These are phyloP conservation scores for Drosophila prosaltans DNA, from an alignment of 1,140 invertebrate species.

Conservation along the genomic window DNA sequence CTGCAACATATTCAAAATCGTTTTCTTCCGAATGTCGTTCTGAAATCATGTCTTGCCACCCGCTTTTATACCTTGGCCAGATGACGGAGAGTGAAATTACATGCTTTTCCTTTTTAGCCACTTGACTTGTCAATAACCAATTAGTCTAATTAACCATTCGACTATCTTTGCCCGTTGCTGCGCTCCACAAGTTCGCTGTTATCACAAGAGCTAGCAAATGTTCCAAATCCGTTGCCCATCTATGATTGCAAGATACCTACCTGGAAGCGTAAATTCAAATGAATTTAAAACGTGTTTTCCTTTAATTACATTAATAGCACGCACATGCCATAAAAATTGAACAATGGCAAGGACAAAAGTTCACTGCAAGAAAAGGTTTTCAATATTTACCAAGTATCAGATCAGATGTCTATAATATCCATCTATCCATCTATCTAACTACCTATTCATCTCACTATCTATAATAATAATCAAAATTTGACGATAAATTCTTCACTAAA, in stretches of 20 bases:
- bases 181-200: not conserved
- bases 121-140: constrained; percentile 50
- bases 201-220: not conserved
- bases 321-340: not conserved
- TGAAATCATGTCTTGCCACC: not conserved
- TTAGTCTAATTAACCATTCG: constrained; percentile 51
- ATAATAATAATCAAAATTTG: too few species aligned
- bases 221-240: not conserved
- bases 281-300: constrained; percentile 20
- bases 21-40: constrained; percentile 28
- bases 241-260: not conserved
- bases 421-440: too few species aligned
- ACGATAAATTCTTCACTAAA: too few species aligned
- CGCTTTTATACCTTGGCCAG: constrained; percentile 54
- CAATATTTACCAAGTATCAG: too few species aligned
- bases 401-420: too few species aligned
- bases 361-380: not conserved
- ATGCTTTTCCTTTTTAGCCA: constrained; percentile 47
- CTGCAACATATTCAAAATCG: constrained; percentile 34
- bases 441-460: too few species aligned
- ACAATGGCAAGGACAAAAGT: not conserved
- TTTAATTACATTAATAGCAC: constrained; percentile 16
- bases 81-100: constrained; percentile 34
- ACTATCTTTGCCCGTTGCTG: not conserved
- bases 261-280: constrained; percentile 5